phyloP scores from a whole-genome alignment of 2,113 vertebrate genomes.

The Sylvilagus bachmani region DNA sequence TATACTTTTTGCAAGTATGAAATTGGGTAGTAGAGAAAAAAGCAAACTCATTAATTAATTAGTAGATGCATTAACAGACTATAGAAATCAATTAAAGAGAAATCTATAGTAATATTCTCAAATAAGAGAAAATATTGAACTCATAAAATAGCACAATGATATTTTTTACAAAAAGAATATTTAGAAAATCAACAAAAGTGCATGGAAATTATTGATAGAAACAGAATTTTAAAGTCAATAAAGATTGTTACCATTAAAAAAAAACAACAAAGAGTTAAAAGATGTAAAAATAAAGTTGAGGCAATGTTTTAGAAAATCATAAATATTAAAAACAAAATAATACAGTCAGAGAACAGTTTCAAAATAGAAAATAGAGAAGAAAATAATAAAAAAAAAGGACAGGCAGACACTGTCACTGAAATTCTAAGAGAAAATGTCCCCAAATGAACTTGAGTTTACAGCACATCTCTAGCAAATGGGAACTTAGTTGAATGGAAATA shows the following conservation, averaged over 20 bases:
- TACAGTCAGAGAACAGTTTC: background rate
- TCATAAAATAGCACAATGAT: background rate
- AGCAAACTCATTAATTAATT: constrained; percentile 33
- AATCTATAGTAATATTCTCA: constrained; percentile 27
- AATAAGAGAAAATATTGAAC: constrained; percentile 11
- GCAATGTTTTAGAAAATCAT: constrained; percentile 24
- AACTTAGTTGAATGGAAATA: background rate
- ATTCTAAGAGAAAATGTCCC: background rate
- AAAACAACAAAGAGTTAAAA: background rate
- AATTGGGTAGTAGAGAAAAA: background rate
- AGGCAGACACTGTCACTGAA: background rate
- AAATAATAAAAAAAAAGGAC: background rate
- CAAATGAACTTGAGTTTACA: background rate
- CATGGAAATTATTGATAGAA: constrained; percentile 11
- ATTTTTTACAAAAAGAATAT: background rate
- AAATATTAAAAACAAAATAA: background rate
- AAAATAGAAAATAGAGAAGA: background rate
- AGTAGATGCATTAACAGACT: constrained; percentile 17
- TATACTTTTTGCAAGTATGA: background rate
- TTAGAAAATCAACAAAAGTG: constrained; percentile 3
- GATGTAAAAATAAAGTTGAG: background rate
- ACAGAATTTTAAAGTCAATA: constrained; percentile 1
- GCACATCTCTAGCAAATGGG: background rate
- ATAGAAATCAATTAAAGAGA: constrained; percentile 39
- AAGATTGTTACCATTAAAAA: background rate